Conservation (phyloP, 2,888 invertebrate species). For the Tetranychus piercei region DNA sequence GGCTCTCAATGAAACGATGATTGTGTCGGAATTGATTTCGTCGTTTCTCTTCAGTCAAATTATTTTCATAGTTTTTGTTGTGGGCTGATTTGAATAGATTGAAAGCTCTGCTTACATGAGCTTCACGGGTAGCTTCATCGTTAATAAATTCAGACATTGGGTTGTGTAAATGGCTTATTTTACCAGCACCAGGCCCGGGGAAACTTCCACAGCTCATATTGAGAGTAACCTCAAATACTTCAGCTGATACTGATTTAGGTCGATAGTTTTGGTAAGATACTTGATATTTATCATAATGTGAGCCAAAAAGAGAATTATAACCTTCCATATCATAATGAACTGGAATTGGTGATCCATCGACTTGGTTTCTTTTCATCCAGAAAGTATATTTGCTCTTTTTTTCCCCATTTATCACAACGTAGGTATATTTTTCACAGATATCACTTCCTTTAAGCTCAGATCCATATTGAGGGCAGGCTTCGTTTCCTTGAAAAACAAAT, state of each 20-base stretch:
- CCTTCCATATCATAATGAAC: conserved; percentile 76
- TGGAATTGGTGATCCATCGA: conserved; percentile 40
- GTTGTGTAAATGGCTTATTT: conserved; percentile 54
- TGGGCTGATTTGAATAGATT: conserved; percentile 53
- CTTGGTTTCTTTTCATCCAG: conserved; percentile 46
- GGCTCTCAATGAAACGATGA: conserved; percentile 48
- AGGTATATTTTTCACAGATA: conserved; percentile 57
- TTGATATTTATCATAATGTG: conserved; percentile 87
- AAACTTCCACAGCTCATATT: conserved; percentile 41
- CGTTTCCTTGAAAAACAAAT: conserved; percentile 32
- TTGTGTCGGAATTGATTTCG: conserved; percentile 19
- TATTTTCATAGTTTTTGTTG: conserved; percentile 45
- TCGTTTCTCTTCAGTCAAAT: conserved; percentile 37
- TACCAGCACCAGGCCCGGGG: conserved; percentile 59
- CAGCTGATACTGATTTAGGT: conserved; percentile 10
- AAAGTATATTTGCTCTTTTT: conserved; percentile 72
- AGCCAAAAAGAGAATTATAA: conserved; percentile 72
- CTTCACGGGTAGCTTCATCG: conserved; percentile 37
- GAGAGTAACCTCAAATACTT: conserved; percentile 34
- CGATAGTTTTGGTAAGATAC: conserved; percentile 46
- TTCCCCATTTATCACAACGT: conserved; percentile 48
- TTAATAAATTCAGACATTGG: conserved; percentile 80
- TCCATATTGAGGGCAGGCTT: conserved; percentile 20
- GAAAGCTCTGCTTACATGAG: conserved; percentile 57
- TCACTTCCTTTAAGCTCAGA: conserved; percentile 36